Evolutionary conservation across 2,888 invertebrate species (phyloP), one percentile per base, ranked within the genome.

Genomic region (Ferdinandea cuprea): DNA sequence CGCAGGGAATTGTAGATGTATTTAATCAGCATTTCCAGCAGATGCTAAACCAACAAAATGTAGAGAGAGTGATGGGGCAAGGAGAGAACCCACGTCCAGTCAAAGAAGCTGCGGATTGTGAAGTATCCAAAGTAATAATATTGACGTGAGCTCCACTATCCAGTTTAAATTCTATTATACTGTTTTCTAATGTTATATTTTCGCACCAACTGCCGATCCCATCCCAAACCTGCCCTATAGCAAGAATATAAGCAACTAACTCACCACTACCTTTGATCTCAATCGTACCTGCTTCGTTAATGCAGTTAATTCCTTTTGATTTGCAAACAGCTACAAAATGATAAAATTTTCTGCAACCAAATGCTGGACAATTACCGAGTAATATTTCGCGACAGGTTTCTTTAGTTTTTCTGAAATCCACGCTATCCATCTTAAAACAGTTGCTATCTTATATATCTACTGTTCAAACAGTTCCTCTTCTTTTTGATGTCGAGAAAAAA

Each of bases 391-490:
- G 35, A n/a, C 35, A 35, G 7, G 7, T 8, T n/a, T 35, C 35
- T n/a, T 35, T 35, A n/a, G 35, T 8, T 35, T 35, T 35, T 2
- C 4, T 1, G 2, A 35, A n/a, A 35, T 35, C 35, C n/a, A 35
- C 4, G 2, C 7, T 35, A n/a, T 35, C 35, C 7, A 8, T 35
- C 35, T 35, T 35, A 4, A 11, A 35, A 8, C n/a, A 35, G 7
- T 8, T 35, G 35, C 35, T 4, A 35, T n/a, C 35, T 3, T 35
- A 35, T 35, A 7, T 15, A 65, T 19, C 9, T 44, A 54, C 7
- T 68, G 54, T 40, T 68, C 66, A 25, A 68, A 68, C n/a, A 19
- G 68, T 46, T 69, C 56, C 17, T 35, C 68, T 19, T 69, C 68
- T 19, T 58, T 44, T 28, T 58, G 68, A 37, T 48, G n/a, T 13